A percentile compares a stretch with the other conserved stretches of the same genome.
Conservation (phyloP, 2,888 invertebrate species). For the Tetragonisca angustula region DNA sequence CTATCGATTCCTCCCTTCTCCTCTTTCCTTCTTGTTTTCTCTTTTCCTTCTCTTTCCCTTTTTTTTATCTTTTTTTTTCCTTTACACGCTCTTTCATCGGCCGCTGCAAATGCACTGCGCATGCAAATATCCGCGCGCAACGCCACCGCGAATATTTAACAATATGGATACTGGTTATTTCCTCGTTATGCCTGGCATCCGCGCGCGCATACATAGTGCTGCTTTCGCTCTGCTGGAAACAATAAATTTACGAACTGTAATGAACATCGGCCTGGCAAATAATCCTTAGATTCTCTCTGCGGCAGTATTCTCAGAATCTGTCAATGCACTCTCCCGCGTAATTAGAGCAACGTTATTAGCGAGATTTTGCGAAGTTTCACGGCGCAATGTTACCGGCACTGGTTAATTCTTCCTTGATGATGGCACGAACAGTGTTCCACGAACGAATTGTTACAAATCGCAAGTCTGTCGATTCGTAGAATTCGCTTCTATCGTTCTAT, state of each 20-base stretch:
- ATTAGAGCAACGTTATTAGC: background rate
- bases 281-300: slow-evolving; percentile 7
- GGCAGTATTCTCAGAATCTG: background rate
- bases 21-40: too few relatives aligned
- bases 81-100: background rate
- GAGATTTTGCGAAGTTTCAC: background rate
- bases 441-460: too few relatives aligned
- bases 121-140: slow-evolving; percentile 33
- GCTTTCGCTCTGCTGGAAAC: slow-evolving; percentile 2
- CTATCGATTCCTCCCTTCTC: slow-evolving; percentile 43
- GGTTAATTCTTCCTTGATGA: background rate
- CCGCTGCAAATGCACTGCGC: slow-evolving; percentile 5
- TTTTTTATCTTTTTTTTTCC: background rate
- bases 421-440: background rate
- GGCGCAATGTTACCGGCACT: background rate
- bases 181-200: slow-evolving; percentile 31
- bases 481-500: too few relatives aligned
- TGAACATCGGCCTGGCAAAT: slow-evolving; percentile 25
- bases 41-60: too few relatives aligned
- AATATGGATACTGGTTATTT: slow-evolving; percentile 54
- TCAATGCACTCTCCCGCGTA: background rate
- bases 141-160: slow-evolving; percentile 56
- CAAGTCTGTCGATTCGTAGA: too few relatives aligned
- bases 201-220: background rate
- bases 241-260: slow-evolving; percentile 45